phyloP scores from a whole-genome alignment of 2,888 invertebrate genomes.

The Agrochola circellaris region DNA sequence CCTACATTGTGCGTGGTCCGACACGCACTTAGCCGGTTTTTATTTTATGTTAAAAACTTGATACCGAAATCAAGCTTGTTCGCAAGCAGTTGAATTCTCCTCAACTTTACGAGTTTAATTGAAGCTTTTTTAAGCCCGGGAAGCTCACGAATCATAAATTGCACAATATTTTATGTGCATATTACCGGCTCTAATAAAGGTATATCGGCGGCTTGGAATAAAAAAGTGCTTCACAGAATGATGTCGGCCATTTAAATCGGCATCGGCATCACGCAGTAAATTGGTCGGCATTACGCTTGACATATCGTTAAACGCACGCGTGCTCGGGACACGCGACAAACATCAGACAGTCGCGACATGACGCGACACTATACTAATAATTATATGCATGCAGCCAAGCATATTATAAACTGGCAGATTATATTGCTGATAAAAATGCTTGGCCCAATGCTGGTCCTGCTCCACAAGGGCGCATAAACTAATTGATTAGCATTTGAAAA shows the following conservation, averaged over 20 bases:
- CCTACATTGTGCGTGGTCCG: too few species aligned
- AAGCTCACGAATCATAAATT: constrained; percentile 46
- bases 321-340: too few species aligned
- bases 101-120: constrained; percentile 34
- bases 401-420: too few species aligned
- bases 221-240: constrained; percentile 47
- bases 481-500: too few species aligned
- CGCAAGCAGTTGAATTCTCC: neutral
- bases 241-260: constrained; percentile 41
- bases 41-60: constrained; percentile 9
- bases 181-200: constrained; percentile 49
- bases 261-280: constrained; percentile 26
- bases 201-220: constrained; percentile 36
- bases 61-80: constrained; percentile 22
- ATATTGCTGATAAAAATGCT: too few species aligned
- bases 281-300: constrained; percentile 24
- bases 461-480: too few species aligned
- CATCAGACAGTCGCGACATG: neutral
- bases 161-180: constrained; percentile 48
- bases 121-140: constrained; percentile 32
- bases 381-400: too few species aligned
- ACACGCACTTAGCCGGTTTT: too few species aligned
- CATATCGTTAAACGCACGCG: constrained; percentile 27
- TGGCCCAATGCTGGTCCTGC: too few species aligned
- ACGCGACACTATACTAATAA: neutral